Base-by-base conservation (phyloP, 2,113 vertebrate species). In the Lepisosteus oculatus region DNA sequence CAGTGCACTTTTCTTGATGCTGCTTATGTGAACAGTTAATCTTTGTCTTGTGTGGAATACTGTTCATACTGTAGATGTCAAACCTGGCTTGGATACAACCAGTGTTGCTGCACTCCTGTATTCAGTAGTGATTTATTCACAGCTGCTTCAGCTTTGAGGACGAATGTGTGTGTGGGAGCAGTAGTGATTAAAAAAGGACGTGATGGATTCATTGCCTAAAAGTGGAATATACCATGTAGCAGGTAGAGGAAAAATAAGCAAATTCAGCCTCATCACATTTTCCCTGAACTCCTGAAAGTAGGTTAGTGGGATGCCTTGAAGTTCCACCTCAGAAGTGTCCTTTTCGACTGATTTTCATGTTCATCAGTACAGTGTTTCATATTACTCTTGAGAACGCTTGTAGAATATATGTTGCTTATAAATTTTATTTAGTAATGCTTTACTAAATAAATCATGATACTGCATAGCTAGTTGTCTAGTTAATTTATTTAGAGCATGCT, bases 61-160 rank as follows among this genome's bases (percentile, higher is more conserved):
- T 29, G 29, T 29, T 1, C 29, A 29, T 29, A 17, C 62, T 72
- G 17, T 57, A 42, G 54, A 65, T 13, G 71, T 29, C 41, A 55
- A 59, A 15, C 62, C 51, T 65, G 47, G 14, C 57, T 72, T 67
- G n/a, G 42, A 56, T 42, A 17, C 13, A 14, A 8, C 17, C 64
- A 45, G 62, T 8, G 4, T 3, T 64, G 55, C 55, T 43, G 71
- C 14, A 12, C 45, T 56, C 8, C 44, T 14, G 12, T 65, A 66
- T 59, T 57, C 56, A 43, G 43, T 57, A 66, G 65, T 57, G 43
- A 72, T 66, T 65, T 72, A 59, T 42, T 6, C n/a, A 51, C 54
- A 44, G 29, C 51, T 57, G 63, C 6, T 43, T 29, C 7, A 47
- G 55, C n/a, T 17, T 17, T 51, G 14, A 29, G 29, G 29, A 29